phyloP scores from a whole-genome alignment of 1,140 invertebrate genomes.

The Halesus radiatus region DNA sequence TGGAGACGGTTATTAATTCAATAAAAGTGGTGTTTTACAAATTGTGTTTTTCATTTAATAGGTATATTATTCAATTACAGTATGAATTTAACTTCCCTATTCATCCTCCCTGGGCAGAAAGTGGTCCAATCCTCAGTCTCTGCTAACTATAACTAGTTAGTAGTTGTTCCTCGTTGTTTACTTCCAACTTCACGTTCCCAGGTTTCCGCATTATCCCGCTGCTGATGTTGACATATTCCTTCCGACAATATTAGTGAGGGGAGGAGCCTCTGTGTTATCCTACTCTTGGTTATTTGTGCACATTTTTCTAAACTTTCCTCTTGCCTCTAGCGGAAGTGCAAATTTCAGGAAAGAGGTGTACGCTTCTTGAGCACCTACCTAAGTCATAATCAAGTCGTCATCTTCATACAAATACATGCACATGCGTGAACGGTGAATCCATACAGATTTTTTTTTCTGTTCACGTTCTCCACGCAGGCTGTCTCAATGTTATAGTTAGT shows the following conservation, averaged over 20 bases:
- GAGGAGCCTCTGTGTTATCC: neutral
- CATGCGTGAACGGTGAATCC: too few species aligned
- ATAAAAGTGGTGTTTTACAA: too few species aligned
- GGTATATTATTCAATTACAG: neutral
- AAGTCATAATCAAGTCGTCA: neutral
- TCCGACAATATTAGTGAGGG: neutral
- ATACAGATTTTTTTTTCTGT: too few species aligned
- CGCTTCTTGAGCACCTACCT: neutral
- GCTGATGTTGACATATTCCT: constrained; percentile 3
- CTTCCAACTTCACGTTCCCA: neutral
- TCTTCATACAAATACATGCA: too few species aligned
- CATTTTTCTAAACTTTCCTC: neutral
- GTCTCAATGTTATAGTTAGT: too few species aligned
- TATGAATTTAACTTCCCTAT: neutral
- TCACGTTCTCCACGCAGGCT: too few species aligned
- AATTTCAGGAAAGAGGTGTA: neutral
- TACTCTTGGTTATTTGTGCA: neutral
- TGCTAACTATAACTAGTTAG: neutral
- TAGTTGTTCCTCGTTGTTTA: neutral
- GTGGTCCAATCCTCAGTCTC: neutral
- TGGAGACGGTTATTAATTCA: too few species aligned
- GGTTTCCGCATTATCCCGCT: neutral
- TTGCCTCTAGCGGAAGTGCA: neutral
- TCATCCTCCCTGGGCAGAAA: neutral
- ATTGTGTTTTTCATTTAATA: too few species aligned